Evolutionary conservation across 2,888 invertebrate genomes (phyloP), one percentile per base, ranked within the genome.

Genomic region (Macrosoma leucophasiata): DNA sequence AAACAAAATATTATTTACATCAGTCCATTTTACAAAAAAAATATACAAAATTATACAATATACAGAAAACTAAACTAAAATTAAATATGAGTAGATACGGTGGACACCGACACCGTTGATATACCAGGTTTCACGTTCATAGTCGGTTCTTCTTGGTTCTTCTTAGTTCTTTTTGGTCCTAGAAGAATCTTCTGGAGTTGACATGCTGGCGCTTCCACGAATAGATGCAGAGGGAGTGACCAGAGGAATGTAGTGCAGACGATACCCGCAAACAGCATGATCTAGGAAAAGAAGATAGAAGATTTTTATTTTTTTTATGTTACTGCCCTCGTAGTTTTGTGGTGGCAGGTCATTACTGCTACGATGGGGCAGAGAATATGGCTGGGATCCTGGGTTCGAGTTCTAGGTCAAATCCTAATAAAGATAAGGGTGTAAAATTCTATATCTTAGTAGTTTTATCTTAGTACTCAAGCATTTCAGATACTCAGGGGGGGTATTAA

Each of bases 1-100:
- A n/a, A n/a, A n/a, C n/a, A n/a, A n/a, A n/a, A n/a, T n/a, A n/a
- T n/a, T n/a, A n/a, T n/a, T n/a, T n/a, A n/a, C n/a, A n/a, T n/a
- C n/a, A n/a, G n/a, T n/a, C n/a, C n/a, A n/a, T n/a, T n/a, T n/a
- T n/a, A n/a, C n/a, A n/a, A n/a, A n/a, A n/a, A n/a, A n/a, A n/a
- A n/a, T n/a, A n/a, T n/a, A n/a, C n/a, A 27, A 33, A 38, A 13
- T 1, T 33, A 26, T 25, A 36, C 26, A 36, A 19, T 28, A 23
- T 23, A 29, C n/a, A n/a, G n/a, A n/a, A 28, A 22, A 23, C 30
- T 20, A 31, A 35, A 34, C 33, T 37, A 31, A 37, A 33, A 30
- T 49, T 68, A 81, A 47, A 81, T 84, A 49, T 81, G 82, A 10
- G 82, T 82, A 4, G 82, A 79, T 1, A 79, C 78, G 18, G 82